Evolutionary conservation across 92 coral and sea anemone species (phyloP).

Genomic region (Siderastrea siderea): DNA sequence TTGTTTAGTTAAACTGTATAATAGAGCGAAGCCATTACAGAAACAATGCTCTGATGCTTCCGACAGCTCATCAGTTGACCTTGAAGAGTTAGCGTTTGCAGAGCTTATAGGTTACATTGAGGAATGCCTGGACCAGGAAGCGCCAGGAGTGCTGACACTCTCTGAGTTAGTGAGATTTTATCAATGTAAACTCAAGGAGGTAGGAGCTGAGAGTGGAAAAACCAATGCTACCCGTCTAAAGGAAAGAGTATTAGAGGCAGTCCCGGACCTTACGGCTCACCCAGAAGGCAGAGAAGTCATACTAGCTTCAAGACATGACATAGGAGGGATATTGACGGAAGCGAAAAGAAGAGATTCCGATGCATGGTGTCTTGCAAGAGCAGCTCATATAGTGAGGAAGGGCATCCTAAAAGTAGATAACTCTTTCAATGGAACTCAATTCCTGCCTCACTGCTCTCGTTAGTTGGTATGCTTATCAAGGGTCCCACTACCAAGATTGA

Average conservation of each 20-base stretch:
- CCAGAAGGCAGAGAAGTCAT: conserved; percentile 68
- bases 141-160: conserved; percentile 54
- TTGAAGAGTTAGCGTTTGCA: conserved; percentile 75
- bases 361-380: conserved; percentile 67
- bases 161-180: conserved; percentile 63
- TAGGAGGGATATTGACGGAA: conserved; percentile 65
- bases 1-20: conserved; percentile 57
- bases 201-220: conserved; percentile 52
- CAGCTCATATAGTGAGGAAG: conserved; percentile 70
- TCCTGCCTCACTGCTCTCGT: conserved; percentile 62
- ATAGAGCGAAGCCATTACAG: conserved; percentile 45
- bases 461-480: conserved; percentile 60
- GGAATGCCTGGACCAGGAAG: conserved; percentile 59
- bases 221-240: conserved; percentile 63
- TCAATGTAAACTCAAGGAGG: conserved; percentile 50
- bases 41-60: conserved; percentile 48
- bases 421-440: conserved; percentile 71
- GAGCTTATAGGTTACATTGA: conserved; percentile 73
- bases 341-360: conserved; percentile 70
- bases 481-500: conserved; percentile 61
- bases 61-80: conserved; percentile 35
- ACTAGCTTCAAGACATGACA: conserved; percentile 68
- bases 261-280: conserved; percentile 75
- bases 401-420: conserved; percentile 65
- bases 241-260: conserved; percentile 67